These are phyloP conservation scores for Tachina grossa DNA, from an alignment of 2,888 invertebrate species.

Conservation along the genomic window DNA sequence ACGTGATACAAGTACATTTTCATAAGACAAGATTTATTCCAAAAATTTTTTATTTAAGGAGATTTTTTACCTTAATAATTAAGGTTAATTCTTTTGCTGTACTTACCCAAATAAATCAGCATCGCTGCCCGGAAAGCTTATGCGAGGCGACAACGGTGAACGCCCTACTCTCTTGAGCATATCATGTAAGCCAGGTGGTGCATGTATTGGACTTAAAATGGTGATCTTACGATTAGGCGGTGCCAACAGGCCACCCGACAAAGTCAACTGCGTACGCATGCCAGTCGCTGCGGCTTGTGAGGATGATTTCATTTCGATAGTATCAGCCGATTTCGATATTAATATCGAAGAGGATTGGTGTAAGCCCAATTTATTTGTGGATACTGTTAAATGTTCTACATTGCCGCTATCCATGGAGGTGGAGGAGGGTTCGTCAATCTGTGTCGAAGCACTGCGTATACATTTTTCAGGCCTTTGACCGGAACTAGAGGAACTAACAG, in stretches of 20 bases:
- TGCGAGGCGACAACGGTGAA: slow-evolving; percentile 82
- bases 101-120: slow-evolving; percentile 82
- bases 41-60: neutral
- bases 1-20: too few relatives aligned
- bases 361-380: slow-evolving; percentile 78
- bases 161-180: slow-evolving; percentile 81
- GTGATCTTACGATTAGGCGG: slow-evolving; percentile 86
- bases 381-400: slow-evolving; percentile 71
- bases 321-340: slow-evolving; percentile 83
- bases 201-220: slow-evolving; percentile 90
- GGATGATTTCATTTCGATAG: slow-evolving; percentile 82
- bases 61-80: neutral
- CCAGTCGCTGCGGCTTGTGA: slow-evolving; percentile 75
- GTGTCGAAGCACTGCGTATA: slow-evolving; percentile 82
- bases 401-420: slow-evolving; percentile 69
- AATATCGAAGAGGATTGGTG: slow-evolving; percentile 82
- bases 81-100: neutral
- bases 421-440: slow-evolving; percentile 80
- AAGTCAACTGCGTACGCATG: slow-evolving; percentile 82
- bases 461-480: slow-evolving; percentile 79
- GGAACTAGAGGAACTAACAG: slow-evolving; percentile 72
- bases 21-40: neutral
- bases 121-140: slow-evolving; percentile 82
- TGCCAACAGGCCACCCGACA: slow-evolving; percentile 82
- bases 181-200: slow-evolving; percentile 85